Base-by-base conservation (phyloP, 2,888 invertebrate genomes). In the Protula sp. region DNA sequence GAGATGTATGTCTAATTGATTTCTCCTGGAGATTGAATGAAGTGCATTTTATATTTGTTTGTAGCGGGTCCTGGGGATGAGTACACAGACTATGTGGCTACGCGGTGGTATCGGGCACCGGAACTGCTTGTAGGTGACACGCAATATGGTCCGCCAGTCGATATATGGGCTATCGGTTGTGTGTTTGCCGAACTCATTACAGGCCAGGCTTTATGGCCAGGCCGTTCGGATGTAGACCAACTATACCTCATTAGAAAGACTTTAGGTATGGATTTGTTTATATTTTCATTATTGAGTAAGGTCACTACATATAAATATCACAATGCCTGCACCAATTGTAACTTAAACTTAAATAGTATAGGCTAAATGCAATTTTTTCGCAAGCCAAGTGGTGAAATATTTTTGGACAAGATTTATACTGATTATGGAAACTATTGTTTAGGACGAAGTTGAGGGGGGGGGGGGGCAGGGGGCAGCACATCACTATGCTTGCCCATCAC, bases 11-110 rank as follows among this genome's bases (percentile, higher is more conserved):
- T n/a, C n/a, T n/a, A n/a, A n/a, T n/a, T n/a, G n/a, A n/a, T n/a
- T n/a, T n/a, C n/a, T n/a, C n/a, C n/a, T n/a, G n/a, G n/a, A n/a
- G n/a, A n/a, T n/a, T n/a, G n/a, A n/a, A n/a, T n/a, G n/a, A n/a
- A n/a, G n/a, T n/a, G n/a, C n/a, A n/a, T n/a, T n/a, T n/a, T n/a
- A n/a, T n/a, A n/a, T 38, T 9, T 19, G 19, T 64, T 19, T 56
- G 5, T 68, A 81, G 79, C 78, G 50, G 91, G 89, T 82, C 94
- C 95, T 0, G 94, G 92, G 0, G 98, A 98, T 85, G 92, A 94
- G 81, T 99, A 97, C 82, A 99, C 98, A 57, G 99, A 99, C 83
- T 99, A 99, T 82, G 99, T 99, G 68, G 98, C 98, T 51, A 99
- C 99, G 45, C 86, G 98, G 58, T 99, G 98, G 98, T 99, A 99